Percentiles rank a stretch among this genome's conserved stretches.
Evolutionary conservation across 1,140 invertebrate genomes (phyloP).

Genomic region (Mamestra configurata): DNA sequence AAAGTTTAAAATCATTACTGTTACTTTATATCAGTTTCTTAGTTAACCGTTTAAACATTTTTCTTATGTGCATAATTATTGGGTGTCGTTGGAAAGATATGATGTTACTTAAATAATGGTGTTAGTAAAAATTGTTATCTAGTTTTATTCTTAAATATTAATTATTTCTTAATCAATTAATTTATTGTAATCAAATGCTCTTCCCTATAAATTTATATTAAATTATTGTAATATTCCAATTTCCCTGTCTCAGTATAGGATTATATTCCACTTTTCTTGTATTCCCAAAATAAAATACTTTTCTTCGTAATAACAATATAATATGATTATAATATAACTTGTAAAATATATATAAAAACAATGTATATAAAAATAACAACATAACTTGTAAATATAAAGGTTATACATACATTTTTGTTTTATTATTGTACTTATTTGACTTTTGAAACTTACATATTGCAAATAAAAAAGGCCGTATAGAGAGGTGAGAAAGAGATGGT

Average conservation of each 20-base stretch:
- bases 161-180: neutral
- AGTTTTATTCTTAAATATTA: neutral
- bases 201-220: neutral
- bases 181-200: neutral
- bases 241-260: too few relatives aligned
- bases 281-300: slow-evolving; percentile 9
- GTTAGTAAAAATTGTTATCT: neutral
- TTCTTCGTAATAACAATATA: neutral
- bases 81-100: too few relatives aligned
- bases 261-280: neutral
- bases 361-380: slow-evolving; percentile 29
- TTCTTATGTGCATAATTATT: too few relatives aligned
- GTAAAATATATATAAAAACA: slow-evolving; percentile 30
- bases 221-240: neutral
- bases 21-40: too few relatives aligned
- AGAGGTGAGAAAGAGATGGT: neutral
- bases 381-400: slow-evolving; percentile 9
- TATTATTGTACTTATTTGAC: slow-evolving; percentile 15
- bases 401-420: slow-evolving; percentile 6
- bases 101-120: too few relatives aligned
- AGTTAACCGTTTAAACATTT: too few relatives aligned
- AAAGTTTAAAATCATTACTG: too few relatives aligned
- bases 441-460: neutral
- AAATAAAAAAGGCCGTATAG: neutral
- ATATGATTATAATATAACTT: neutral